Conservation (phyloP, 1,140 invertebrate species). For the Ditylenchus dipsaci region DNA sequence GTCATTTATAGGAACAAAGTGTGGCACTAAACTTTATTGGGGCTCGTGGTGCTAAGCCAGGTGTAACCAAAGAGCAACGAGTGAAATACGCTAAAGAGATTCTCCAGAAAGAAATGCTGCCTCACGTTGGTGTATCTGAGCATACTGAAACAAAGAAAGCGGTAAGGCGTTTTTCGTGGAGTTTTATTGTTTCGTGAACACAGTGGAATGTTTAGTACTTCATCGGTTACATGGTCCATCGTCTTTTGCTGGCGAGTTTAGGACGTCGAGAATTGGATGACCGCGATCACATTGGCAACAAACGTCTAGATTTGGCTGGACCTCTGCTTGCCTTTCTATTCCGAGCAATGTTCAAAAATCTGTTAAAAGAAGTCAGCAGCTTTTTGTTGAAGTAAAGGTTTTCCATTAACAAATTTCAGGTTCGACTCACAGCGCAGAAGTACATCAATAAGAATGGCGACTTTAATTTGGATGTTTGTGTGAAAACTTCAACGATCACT, state of each 20-base stretch:
- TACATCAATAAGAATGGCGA: constrained; percentile 97
- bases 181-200: background rate
- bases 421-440: constrained; percentile 94
- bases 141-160: constrained; percentile 99
- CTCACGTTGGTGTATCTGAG: constrained; percentile 95
- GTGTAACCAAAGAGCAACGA: constrained; percentile 95
- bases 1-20: constrained; percentile 73
- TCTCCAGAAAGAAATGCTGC: constrained; percentile 97
- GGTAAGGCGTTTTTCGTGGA: constrained; percentile 33
- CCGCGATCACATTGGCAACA: constrained; percentile 98
- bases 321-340: constrained; percentile 91
- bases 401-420: constrained; percentile 56
- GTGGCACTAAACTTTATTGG: constrained; percentile 97
- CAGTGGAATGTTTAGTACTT: constrained; percentile 56
- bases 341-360: constrained; percentile 82
- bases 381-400: background rate
- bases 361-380: constrained; percentile 73
- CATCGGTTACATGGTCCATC: constrained; percentile 90
- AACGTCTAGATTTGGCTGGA: constrained; percentile 90
- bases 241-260: constrained; percentile 83
- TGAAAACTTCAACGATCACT: constrained; percentile 94
- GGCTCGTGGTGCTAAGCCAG: constrained; percentile 85
- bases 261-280: constrained; percentile 92
- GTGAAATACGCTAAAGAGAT: constrained; percentile 98
- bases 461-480: constrained; percentile 91